Percentiles rank a stretch among this genome's conserved stretches.
These are phyloP conservation scores for Leptinotarsa juncta DNA, from an alignment of 2,888 invertebrate species.

Conservation along the genomic window DNA sequence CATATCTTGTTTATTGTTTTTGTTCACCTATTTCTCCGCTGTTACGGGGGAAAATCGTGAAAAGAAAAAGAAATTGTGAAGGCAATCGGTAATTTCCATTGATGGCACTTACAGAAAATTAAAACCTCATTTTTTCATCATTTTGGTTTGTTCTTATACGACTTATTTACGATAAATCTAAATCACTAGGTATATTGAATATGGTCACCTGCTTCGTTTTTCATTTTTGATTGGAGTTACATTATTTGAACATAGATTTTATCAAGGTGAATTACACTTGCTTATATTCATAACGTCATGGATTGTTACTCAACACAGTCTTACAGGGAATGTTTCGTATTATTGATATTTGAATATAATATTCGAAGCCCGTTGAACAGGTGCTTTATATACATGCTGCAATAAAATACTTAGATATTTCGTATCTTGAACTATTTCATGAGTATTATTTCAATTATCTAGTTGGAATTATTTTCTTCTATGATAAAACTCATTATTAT, in stretches of 20 bases:
- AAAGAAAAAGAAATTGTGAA: conserved; percentile 7
- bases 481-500: too few species aligned
- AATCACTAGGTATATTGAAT: conserved; percentile 33
- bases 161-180: conserved; percentile 30
- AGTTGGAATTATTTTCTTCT: too few species aligned
- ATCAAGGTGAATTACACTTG: not conserved
- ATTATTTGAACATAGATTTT: not conserved
- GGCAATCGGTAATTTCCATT: not conserved
- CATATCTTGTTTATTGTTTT: too few species aligned
- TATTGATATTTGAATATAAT: too few species aligned
- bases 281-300: conserved; percentile 51
- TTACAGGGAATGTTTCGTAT: conserved; percentile 32
- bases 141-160: conserved; percentile 11
- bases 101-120: conserved; percentile 19
- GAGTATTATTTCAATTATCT: too few species aligned
- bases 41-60: too few species aligned
- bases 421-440: too few species aligned
- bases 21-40: too few species aligned
- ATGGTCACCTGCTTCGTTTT: not conserved
- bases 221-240: conserved; percentile 9
- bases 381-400: not conserved
- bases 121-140: conserved; percentile 25
- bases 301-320: conserved; percentile 37
- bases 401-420: not conserved
- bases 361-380: too few species aligned